phyloP scores from a whole-genome alignment of 2,888 invertebrate genomes.

The Eumerus sabulonum region DNA sequence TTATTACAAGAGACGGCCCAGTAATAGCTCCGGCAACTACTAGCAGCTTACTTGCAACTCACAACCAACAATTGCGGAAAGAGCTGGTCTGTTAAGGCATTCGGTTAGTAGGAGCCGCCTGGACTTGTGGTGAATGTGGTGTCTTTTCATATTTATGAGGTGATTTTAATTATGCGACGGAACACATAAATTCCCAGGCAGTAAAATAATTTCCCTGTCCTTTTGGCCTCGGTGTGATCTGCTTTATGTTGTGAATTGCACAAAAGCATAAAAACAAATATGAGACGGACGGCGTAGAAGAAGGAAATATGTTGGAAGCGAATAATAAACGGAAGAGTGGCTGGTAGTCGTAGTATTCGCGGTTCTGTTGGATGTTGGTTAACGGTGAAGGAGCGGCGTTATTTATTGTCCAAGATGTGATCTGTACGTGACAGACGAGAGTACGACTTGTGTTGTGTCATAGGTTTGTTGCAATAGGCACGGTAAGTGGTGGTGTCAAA shows the following conservation, averaged over 20 bases:
- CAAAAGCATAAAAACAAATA: constrained; percentile 4
- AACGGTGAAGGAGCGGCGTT: constrained; percentile 27
- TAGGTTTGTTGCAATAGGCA: background rate
- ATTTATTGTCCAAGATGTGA: constrained; percentile 57
- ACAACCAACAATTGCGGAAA: background rate
- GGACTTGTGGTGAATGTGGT: constrained; percentile 46
- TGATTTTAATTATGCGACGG: constrained; percentile 68
- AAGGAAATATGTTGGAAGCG: constrained; percentile 8
- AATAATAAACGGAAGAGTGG: constrained; percentile 34
- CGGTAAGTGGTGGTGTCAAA: background rate
- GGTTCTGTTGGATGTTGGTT: constrained; percentile 27
- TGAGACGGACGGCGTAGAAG: too few relatives aligned
- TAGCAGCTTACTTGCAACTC: background rate
- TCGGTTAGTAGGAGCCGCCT: constrained; percentile 9
- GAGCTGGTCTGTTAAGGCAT: constrained; percentile 26
- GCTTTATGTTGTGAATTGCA: constrained; percentile 59
- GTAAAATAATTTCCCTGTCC: constrained; percentile 62
- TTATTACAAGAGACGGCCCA: constrained; percentile 34
- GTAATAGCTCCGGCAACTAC: constrained; percentile 30
- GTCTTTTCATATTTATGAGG: constrained; percentile 65
- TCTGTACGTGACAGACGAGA: constrained; percentile 31
- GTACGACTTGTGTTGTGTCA: constrained; percentile 8
- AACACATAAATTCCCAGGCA: constrained; percentile 64
- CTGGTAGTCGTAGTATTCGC: too few relatives aligned
- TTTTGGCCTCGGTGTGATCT: constrained; percentile 43